Evolutionary conservation across 2,113 vertebrate species (phyloP).

Genomic region (Malurus alboscapulatus): DNA sequence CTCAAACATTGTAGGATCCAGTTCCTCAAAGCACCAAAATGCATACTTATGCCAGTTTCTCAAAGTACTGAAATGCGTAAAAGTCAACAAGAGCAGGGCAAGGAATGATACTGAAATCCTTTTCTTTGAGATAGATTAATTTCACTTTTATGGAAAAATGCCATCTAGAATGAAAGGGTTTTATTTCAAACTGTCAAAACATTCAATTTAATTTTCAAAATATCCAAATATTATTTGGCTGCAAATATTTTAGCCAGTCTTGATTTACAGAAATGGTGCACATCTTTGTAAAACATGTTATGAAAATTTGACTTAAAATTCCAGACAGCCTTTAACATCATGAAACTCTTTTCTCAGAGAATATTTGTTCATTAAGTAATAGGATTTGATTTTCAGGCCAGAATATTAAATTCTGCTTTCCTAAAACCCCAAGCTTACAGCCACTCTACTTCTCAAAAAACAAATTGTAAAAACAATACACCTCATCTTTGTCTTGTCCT

Average conservation of each 20-base stretch:
- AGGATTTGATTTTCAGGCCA: background rate
- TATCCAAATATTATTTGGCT: background rate
- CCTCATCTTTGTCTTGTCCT: background rate
- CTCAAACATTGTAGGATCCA: background rate
- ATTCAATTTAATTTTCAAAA: background rate
- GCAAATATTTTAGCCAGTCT: background rate
- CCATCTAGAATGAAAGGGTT: background rate
- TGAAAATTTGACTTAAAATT: background rate
- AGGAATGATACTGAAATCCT: background rate
- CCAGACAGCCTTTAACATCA: background rate
- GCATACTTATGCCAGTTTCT: background rate
- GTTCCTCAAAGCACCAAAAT: constrained; percentile 8
- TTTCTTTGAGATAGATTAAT: background rate
- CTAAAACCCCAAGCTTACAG: background rate
- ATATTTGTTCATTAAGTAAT: background rate
- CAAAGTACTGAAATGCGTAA: background rate
- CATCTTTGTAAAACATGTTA: background rate
- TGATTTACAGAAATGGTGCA: background rate
- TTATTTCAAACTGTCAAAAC: background rate
- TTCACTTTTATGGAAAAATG: background rate
- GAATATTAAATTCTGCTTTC: background rate
- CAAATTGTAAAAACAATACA: background rate
- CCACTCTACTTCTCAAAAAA: background rate
- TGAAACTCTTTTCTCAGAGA: background rate
- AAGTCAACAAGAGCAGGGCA: background rate